Percentiles rank a stretch among this genome's conserved stretches.
Conservation (phyloP, 64 coral and sea anemone genomes). For the Catalaphyllia jardinei region DNA sequence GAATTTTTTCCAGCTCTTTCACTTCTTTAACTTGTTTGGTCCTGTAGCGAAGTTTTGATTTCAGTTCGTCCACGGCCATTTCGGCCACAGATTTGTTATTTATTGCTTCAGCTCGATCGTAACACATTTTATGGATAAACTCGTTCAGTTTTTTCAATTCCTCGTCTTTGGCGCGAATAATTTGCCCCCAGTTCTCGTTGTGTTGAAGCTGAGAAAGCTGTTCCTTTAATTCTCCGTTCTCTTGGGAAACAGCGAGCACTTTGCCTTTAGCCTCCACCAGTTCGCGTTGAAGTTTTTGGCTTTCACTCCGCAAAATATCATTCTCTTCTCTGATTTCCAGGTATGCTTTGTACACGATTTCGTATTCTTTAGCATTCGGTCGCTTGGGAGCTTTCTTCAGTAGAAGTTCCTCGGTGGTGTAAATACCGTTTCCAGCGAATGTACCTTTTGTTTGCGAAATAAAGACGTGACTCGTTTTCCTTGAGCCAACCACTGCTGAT, state of each 20-base stretch:
- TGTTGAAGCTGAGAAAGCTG: conserved; percentile 38
- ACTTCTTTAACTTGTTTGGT: conserved; percentile 48
- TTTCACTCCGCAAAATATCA: conserved; percentile 26
- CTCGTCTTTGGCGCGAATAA: conserved; percentile 65
- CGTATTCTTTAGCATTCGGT: conserved; percentile 37
- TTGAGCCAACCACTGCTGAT: neutral
- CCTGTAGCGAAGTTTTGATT: conserved; percentile 67
- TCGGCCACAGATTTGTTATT: conserved; percentile 63
- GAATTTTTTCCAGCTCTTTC: conserved; percentile 60
- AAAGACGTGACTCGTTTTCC: neutral
- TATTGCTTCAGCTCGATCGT: conserved; percentile 71
- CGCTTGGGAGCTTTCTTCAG: conserved; percentile 10
- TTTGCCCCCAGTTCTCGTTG: conserved; percentile 70
- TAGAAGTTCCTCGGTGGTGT: conserved; percentile 15
- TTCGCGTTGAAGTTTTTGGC: conserved; percentile 32
- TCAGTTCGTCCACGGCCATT: conserved; percentile 47
- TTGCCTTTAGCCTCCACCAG: conserved; percentile 30
- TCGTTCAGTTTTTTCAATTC: conserved; percentile 62
- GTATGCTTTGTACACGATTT: conserved; percentile 36
- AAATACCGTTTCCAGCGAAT: conserved; percentile 18
- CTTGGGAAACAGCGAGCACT: conserved; percentile 17
- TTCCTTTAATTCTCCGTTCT: conserved; percentile 66
- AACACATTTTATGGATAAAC: conserved; percentile 62
- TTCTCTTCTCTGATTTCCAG: conserved; percentile 47
- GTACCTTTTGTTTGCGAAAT: neutral